A percentile compares a stretch with the other conserved stretches of the same genome.
These are phyloP conservation scores for Scarus forsteni DNA, from an alignment of 2,797 vertebrate species.

Conservation along the genomic window DNA sequence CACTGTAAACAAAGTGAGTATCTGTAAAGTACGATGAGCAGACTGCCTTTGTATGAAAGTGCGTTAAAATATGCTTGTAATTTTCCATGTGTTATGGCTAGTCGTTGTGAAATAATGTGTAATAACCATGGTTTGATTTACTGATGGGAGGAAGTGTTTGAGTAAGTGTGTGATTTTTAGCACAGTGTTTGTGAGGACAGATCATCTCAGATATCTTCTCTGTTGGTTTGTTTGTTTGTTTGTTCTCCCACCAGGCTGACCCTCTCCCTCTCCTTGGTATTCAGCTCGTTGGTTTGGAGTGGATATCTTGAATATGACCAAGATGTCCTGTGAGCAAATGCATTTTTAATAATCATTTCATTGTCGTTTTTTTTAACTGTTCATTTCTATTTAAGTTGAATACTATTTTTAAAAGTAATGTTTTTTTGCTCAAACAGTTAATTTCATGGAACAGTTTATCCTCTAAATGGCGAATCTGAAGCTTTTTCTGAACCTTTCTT, in stretches of 20 bases:
- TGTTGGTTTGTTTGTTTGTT: not conserved
- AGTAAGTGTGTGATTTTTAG: not conserved
- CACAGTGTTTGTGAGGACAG: not conserved
- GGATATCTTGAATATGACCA: slow-evolving; percentile 84
- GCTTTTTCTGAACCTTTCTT: not conserved
- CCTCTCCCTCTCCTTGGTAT: slow-evolving; percentile 55
- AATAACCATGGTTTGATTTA: not conserved
- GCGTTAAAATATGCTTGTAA: not conserved
- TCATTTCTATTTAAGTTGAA: not conserved
- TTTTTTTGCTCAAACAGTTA: too few relatives aligned
- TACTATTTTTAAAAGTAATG: not conserved
- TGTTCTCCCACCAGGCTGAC: slow-evolving; percentile 60
- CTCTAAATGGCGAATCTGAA: too few relatives aligned
- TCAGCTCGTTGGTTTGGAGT: slow-evolving; percentile 67
- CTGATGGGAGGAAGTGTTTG: not conserved
- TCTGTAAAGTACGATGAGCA: not conserved
- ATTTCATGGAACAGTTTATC: too few relatives aligned
- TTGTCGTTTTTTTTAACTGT: not conserved
- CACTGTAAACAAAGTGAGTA: not conserved
- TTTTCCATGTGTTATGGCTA: not conserved
- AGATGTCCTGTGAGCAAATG: slow-evolving; percentile 79
- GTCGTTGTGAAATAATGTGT: slow-evolving; percentile 1
- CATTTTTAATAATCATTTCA: not conserved
- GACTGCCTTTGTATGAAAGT: not conserved
- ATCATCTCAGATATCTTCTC: fast-evolving